phyloP scores from a whole-genome alignment of 1,140 invertebrate species.

The Varroa destructor region DNA sequence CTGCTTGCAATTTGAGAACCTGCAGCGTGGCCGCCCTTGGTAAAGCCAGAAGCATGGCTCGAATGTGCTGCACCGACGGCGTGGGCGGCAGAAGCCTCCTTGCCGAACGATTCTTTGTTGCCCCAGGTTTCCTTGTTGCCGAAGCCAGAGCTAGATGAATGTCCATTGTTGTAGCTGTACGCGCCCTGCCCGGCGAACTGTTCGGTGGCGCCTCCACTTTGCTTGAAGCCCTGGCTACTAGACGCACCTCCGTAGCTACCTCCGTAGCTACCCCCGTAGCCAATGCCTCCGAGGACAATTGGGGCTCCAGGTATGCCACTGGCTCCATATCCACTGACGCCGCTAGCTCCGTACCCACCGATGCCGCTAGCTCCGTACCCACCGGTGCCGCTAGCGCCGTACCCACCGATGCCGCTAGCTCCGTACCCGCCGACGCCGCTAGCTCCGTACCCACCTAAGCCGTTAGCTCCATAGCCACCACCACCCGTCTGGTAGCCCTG shows the following conservation, averaged over 20 bases:
- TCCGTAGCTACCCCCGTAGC: constrained; percentile 10
- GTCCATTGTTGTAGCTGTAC: constrained; percentile 19
- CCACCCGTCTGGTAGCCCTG: background rate
- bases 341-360: background rate
- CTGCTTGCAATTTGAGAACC: constrained; percentile 7
- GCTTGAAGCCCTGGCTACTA: constrained; percentile 8
- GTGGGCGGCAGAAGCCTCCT: constrained; percentile 18
- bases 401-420: background rate
- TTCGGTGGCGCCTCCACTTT: background rate
- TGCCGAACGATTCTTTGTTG: constrained; percentile 10
- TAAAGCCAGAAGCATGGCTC: constrained; percentile 3
- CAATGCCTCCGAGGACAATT: background rate
- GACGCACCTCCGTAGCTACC: background rate
- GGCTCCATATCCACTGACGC: background rate
- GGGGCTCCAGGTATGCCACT: background rate
- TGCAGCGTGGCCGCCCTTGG: background rate
- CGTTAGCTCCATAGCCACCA: background rate
- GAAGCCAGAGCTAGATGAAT: constrained; percentile 9
- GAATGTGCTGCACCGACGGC: constrained; percentile 5
- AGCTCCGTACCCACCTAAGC: background rate
- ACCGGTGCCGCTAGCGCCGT: background rate
- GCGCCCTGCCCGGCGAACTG: constrained; percentile 21
- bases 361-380: background rate
- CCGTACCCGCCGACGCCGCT: background rate
- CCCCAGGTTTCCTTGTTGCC: constrained; percentile 22